Evolutionary conservation across 1,140 invertebrate species (phyloP).

Genomic region (Drosophila novamexicana): DNA sequence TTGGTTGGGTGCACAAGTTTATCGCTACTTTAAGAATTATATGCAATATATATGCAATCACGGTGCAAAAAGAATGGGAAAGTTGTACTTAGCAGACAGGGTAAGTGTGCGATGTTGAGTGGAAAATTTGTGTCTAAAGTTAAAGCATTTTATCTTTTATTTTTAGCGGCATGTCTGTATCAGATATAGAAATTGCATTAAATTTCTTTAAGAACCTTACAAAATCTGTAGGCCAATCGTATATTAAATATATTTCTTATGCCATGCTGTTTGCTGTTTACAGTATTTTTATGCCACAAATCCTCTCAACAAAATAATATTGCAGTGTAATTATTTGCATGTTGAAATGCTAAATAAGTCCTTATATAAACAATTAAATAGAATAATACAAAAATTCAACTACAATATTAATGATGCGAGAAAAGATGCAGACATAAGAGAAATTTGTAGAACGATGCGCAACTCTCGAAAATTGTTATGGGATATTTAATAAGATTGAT

Average conservation of each 20-base stretch:
- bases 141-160: conserved; percentile 6
- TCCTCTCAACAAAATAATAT: conserved; percentile 83
- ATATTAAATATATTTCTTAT: background rate
- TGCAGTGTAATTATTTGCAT: conserved; percentile 76
- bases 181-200: conserved; percentile 1
- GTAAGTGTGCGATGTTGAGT: conserved; percentile 31
- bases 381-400: conserved; percentile 72
- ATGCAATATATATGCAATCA: conserved; percentile 50
- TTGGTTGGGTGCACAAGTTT: conserved; percentile 54
- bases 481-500: conserved; percentile 8
- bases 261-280: conserved; percentile 51
- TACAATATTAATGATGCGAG: conserved; percentile 84
- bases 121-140: conserved; percentile 23
- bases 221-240: background rate
- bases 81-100: conserved; percentile 26
- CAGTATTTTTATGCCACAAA: conserved; percentile 56
- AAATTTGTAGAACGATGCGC: conserved; percentile 42
- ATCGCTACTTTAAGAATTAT: conserved; percentile 55
- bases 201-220: conserved; percentile 9
- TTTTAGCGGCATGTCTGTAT: conserved; percentile 4
- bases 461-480: conserved; percentile 8
- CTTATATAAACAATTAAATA: conserved; percentile 48
- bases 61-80: conserved; percentile 56
- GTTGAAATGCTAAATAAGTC: conserved; percentile 48
- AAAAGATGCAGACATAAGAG: conserved; percentile 76